Evolutionary conservation across 2,797 vertebrate genomes (phyloP), one percentile per base, ranked within the genome.

Genomic region (Champsocephalus esox): DNA sequence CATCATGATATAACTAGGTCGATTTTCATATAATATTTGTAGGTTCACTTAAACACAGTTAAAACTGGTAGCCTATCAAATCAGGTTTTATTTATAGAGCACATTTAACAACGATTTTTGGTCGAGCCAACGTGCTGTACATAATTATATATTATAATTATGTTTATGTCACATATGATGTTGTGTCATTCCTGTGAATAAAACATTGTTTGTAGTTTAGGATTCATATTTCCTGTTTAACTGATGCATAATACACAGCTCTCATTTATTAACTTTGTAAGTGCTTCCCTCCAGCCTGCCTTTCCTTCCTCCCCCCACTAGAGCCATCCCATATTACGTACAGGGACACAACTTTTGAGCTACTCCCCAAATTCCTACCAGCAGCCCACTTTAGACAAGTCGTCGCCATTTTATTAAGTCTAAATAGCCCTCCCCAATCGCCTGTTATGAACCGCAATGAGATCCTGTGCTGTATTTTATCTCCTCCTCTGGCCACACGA

Each of bases 331-430:
- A 8, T 28, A 54, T 73, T 55, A 12, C 65, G 70, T 56, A 44
- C 74, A 28, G 67, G 59, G 75, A 49, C 56, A 80, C 81, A 92
- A 92, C 86, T 92, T 89, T 88, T 71, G 43, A 66, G 72, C 70
- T 70, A 74, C 84, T 61, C 77, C 70, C 66, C 45, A 32, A 73
- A 82, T 79, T 49, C 73, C 74, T 19, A 59, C 79, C 76, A 83
- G 50, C 74, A 74, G 71, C 72, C 65, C 62, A 84, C 85, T 91
- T 88, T 45, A 49, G 83, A 83, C 89, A 88, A 90, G 85, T 89
- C 89, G 92, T 92, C 92, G 91, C 93, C 92, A 92, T 93, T 92
- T 94, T 93, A 92, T 91, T 89, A 84, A 82, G 60, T 75, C 84
- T 82, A 87, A 91, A 85, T 77, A 81, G 75, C 90, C 81, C 79